Evolutionary conservation across 2,797 vertebrate species (phyloP).

Genomic region (Anguilla pacifica): DNA sequence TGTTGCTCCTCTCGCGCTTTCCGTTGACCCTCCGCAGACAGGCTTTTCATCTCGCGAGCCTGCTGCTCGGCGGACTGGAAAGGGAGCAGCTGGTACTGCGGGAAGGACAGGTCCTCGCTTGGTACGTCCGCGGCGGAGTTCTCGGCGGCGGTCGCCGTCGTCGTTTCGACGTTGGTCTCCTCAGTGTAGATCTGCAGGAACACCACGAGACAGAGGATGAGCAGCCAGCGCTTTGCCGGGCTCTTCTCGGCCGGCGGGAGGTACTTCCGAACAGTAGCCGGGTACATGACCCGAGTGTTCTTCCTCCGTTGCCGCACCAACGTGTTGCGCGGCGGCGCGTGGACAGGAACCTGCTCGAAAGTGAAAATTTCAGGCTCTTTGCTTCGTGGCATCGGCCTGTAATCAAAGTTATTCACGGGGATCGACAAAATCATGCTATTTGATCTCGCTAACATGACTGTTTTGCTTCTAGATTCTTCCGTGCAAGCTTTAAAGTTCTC

Average conservation of each 20-base stretch:
- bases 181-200: conserved; percentile 78
- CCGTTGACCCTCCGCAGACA: conserved; percentile 23
- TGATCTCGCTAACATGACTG: conserved; percentile 59
- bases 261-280: conserved; percentile 75
- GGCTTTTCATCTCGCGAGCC: conserved; percentile 44
- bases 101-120: conserved; percentile 29
- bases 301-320: conserved; percentile 65
- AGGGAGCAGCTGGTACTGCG: conserved; percentile 55
- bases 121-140: conserved; percentile 36
- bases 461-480: not conserved
- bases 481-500: not conserved
- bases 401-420: conserved; percentile 55
- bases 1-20: not conserved
- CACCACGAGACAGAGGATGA: conserved; percentile 72
- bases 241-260: conserved; percentile 73
- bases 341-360: conserved; percentile 66
- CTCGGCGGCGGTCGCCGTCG: conserved; percentile 37
- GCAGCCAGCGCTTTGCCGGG: conserved; percentile 72
- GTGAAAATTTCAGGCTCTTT: conserved; percentile 78
- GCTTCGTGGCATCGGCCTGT: conserved; percentile 56
- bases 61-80: conserved; percentile 63
- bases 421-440: conserved; percentile 55
- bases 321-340: conserved; percentile 51
- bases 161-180: conserved; percentile 57
- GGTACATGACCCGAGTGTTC: conserved; percentile 75